phyloP scores from a whole-genome alignment of 2,888 invertebrate genomes.

The Drymonia ruficornis region DNA sequence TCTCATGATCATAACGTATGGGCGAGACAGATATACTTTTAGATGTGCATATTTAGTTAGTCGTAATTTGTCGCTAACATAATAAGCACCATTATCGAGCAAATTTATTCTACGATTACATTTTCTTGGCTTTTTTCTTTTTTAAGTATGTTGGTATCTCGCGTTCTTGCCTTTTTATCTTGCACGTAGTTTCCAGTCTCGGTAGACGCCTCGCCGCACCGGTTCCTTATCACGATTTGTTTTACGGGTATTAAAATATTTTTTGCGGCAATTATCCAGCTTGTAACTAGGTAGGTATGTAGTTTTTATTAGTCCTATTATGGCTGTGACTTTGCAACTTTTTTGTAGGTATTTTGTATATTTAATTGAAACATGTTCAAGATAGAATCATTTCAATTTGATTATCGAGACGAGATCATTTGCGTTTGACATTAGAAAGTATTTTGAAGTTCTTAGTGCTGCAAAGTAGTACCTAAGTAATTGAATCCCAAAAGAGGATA shows the following conservation, averaged over 20 bases:
- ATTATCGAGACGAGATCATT: no score
- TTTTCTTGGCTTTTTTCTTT: constrained; percentile 11
- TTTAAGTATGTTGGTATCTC: constrained; percentile 7
- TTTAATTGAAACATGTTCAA: constrained; percentile 9
- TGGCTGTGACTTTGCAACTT: constrained; percentile 21
- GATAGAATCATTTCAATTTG: not conserved
- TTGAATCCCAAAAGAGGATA: no score
- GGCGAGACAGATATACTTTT: no score
- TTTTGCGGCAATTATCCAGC: constrained; percentile 51
- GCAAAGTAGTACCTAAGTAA: no score
- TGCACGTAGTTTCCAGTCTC: not conserved
- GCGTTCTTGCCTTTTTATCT: not conserved
- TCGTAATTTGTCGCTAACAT: no score
- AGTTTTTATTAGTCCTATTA: constrained; percentile 33
- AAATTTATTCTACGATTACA: no score
- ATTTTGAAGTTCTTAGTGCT: no score
- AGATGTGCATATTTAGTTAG: no score
- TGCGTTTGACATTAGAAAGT: no score
- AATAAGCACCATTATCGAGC: no score
- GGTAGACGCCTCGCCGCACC: constrained; percentile 31
- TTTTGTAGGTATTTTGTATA: constrained; percentile 25
- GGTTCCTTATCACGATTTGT: constrained; percentile 53
- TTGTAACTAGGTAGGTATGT: constrained; percentile 31
- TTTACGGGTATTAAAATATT: constrained; percentile 42
- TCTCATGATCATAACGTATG: no score